Evolutionary conservation across 2,113 vertebrate genomes (phyloP).

Genomic region (Cacatua alba): DNA sequence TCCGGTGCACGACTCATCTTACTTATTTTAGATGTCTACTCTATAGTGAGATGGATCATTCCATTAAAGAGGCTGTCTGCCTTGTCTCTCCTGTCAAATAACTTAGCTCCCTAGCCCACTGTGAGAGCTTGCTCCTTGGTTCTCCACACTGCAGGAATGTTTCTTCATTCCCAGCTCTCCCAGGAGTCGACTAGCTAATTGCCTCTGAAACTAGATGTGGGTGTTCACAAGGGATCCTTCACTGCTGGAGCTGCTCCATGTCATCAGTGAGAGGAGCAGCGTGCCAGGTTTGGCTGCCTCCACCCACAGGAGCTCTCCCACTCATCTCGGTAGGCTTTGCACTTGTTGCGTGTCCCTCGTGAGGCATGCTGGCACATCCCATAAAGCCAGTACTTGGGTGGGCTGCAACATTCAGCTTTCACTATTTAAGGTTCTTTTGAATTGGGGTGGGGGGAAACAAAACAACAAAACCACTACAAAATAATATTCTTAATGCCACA

Average conservation of each 20-base stretch:
- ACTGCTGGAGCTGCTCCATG: background rate
- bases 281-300: background rate
- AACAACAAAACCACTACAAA: background rate
- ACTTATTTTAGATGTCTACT: background rate
- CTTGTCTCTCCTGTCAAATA: background rate
- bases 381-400: background rate
- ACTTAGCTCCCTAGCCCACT: background rate
- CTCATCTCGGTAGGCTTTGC: background rate
- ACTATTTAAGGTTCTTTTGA: background rate
- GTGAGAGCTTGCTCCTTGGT: background rate
- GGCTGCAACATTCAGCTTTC: background rate
- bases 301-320: background rate
- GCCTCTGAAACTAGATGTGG: background rate
- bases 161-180: background rate
- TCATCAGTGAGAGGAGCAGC: background rate
- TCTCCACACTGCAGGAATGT: background rate
- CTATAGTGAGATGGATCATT: background rate
- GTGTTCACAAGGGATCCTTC: rapidly evolving
- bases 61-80: background rate
- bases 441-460: background rate
- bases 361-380: background rate
- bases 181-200: background rate
- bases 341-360: rapidly evolving
- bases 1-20: background rate
- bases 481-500: background rate